Evolutionary conservation across 2,797 vertebrate species (phyloP), one percentile per base, ranked within the genome.

Genomic region (Danio choprae): DNA sequence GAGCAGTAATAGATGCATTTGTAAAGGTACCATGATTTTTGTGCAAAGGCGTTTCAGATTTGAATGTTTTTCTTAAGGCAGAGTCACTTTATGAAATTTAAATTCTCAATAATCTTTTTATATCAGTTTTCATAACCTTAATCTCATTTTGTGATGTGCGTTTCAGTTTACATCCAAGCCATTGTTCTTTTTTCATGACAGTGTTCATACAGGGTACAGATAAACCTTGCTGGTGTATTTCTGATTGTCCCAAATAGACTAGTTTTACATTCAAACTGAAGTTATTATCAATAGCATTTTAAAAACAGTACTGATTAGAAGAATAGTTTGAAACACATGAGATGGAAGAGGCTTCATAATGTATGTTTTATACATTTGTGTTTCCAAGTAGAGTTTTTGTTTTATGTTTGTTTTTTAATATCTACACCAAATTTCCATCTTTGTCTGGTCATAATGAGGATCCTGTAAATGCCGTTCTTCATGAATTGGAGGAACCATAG

Each of bases 211-310:
- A 56, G 63, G 53, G 51, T 76, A 22, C 63, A 15, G 15, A 44
- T 15, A 56, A 77, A 10, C 51, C 18, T 77, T 60, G 43, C 51
- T 38, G 63, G 20, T 77, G 74, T 18, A 59, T 78, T 56, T 78
- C 13, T 59, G 43, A 60, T 5, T 16, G 58, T 69, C 64, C 41
- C 29, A 59, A 60, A 69, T 50, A 6, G 46, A 60, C n/a, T 60
- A 41, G 53, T 69, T 69, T 78, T 69, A n/a, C 36, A 15, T 62
- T 60, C 5, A 36, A 13, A 18, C 43, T 41, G 13, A 41, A 20
- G 13, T 51, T 41, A 44, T 48, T 50, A 16, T 36, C 4, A 46
- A 29, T 58, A 18, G 29, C n/a, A 38, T 55, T 65, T 65, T 65
- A 29, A 29, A 7, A 64, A 63, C 29, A 16, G 51, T 9, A 64